These are phyloP conservation scores for Symphodus melops DNA, from an alignment of 2,113 vertebrate species.

Conservation along the genomic window DNA sequence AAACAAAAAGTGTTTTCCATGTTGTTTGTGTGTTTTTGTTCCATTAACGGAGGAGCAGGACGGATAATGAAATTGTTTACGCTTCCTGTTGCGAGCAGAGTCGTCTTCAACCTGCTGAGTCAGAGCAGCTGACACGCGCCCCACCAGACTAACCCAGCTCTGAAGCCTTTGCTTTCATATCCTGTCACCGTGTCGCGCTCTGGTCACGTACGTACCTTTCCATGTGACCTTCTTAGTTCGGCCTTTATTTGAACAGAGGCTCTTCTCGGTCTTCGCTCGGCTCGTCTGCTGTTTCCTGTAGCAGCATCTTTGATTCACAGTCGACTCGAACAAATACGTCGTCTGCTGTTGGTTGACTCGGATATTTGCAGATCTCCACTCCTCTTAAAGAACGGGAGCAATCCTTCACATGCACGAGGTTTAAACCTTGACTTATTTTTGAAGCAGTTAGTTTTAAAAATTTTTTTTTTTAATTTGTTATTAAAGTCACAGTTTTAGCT, in stretches of 20 bases:
- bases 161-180: constrained; percentile 16
- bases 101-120: constrained; percentile 56
- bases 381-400: too few species aligned
- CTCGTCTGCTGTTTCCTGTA: background rate
- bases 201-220: background rate
- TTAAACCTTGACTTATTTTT: too few species aligned
- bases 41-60: constrained; percentile 67
- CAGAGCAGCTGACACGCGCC: constrained; percentile 38
- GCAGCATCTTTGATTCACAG: too few species aligned
- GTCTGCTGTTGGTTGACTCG: too few species aligned
- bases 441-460: too few species aligned
- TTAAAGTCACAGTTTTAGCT: too few species aligned
- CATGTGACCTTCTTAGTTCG: background rate
- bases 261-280: background rate
- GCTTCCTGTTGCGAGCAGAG: constrained; percentile 53
- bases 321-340: too few species aligned
- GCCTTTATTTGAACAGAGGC: background rate
- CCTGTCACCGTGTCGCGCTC: constrained; percentile 18
- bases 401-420: too few species aligned
- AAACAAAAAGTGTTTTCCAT: constrained; percentile 70
- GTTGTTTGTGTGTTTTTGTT: constrained; percentile 80
- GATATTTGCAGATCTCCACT: too few species aligned
- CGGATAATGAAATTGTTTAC: constrained; percentile 85
- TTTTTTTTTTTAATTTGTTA: too few species aligned
- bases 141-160: constrained; percentile 20